Evolutionary conservation across 1,140 invertebrate genomes (phyloP), one percentile per base, ranked within the genome.

Genomic region (Ooceraea biroi): DNA sequence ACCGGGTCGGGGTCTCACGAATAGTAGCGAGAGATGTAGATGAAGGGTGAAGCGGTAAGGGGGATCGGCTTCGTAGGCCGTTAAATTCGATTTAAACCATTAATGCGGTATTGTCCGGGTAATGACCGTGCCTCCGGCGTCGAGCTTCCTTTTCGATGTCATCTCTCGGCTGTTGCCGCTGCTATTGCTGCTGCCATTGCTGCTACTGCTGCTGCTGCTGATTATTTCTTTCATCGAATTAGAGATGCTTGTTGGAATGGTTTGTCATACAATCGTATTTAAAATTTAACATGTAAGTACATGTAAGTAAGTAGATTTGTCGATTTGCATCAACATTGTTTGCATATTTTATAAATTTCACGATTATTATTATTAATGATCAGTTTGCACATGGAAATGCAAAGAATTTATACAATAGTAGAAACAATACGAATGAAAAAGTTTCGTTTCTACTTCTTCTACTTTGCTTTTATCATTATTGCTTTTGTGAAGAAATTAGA

Each of bases 31-130:
- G 58, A 52, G 48, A 30, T 10, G 55, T 65, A 27, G 50, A 48
- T 36, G 17, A 48, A 63, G 73, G 52, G 72, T 27, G 19, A 66
- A 50, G 27, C 30, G 44, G 60, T 22, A 73, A n/a, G 84, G 63
- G 63, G 46, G 55, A 72, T 57, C 60, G 50, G 72, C 85, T 84
- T 84, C 82, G 77, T 89, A 90, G 87, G 89, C 88, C 86, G 91
- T 91, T 93, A 91, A 93, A 93, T 92, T 92, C 90, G 89, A 92
- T 93, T 92, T 89, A 89, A 92, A 91, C 90, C 91, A 90, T 92
- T 92, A 92, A 93, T 91, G 90, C 87, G 88, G 91, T 87, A 93
- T 93, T 92, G 92, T 93, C 88, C 82, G 87, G 85, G 83, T 92
- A 93, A 93, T 91, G 92, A 91, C 83, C 88, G 84, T 87, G 85